Evolutionary conservation across 1,140 invertebrate genomes (phyloP), one percentile per base, ranked within the genome.

Genomic region (Bombus pyrosoma): DNA sequence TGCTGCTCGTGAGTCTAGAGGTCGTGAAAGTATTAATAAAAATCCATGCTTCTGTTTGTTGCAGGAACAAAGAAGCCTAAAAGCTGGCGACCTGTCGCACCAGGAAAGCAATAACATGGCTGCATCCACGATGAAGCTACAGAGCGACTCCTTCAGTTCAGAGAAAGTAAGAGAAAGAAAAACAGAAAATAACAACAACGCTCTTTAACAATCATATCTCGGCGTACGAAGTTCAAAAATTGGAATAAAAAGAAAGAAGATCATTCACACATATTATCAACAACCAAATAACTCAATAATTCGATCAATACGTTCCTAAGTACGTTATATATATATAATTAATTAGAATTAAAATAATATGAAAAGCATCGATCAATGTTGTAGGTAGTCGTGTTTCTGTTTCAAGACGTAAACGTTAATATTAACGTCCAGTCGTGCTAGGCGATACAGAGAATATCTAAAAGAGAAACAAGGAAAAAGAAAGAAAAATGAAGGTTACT

Each of bases 81-180:
- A 97, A 93, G 96, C 98, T 62, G 97, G 97, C 71, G 98, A 98
- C 93, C 95, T 98, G 32, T 97, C 97, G 39, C 97, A 98, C 91
- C 97, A 98, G 92, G 98, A 98, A 93, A 97, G 96, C 84, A 97
- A 97, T 91, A 98, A 97, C 90, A 96, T 98, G 94, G 96, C 97
- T 64, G 96, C 97, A 6, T 96, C 97, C 25, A 97, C 97, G 87
- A 97, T 98, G 95, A 98, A 98, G 93, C 95, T 98, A 37, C 97
- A 98, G 71, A 98, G 97, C 68, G 98, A 98, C 87, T 97, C 96
- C 25, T 98, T 98, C 93, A 98, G 97, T 83, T 97, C 97, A 12
- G 98, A 98, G 95, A 98, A 98, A 95, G 95, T 96, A 71, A 72
- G 37, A 78, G 22, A n/a, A n/a, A 62, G 9, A 62, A 5, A n/a